Conservation (phyloP, 1,140 invertebrate species). For the Riptortus pedestris region DNA sequence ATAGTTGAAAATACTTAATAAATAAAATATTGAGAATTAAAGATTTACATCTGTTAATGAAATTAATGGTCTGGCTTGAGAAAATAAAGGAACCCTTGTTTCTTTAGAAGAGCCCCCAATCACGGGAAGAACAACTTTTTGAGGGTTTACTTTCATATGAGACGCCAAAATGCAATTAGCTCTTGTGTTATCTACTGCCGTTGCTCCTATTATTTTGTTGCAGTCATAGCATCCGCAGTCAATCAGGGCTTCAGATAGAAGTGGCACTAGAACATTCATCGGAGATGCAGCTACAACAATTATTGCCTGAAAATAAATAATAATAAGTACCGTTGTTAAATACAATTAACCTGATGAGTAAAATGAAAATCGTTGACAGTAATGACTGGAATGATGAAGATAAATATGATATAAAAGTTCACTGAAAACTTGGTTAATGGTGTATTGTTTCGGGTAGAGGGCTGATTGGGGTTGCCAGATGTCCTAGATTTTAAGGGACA, state of each 20-base stretch:
- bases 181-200: conserved; percentile 61
- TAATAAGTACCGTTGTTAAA: background rate
- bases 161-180: conserved; percentile 57
- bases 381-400: background rate
- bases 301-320: conserved; percentile 20
- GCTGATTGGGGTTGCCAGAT: too few relatives aligned
- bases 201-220: conserved; percentile 65
- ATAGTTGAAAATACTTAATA: too few relatives aligned
- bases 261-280: conserved; percentile 20
- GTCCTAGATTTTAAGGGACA: too few relatives aligned
- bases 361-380: background rate
- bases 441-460: too few relatives aligned
- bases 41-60: too few relatives aligned
- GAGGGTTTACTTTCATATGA: conserved; percentile 46
- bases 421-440: too few relatives aligned
- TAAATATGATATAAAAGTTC: too few relatives aligned
- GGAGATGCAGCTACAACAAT: conserved; percentile 22
- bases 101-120: conserved; percentile 68
- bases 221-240: conserved; percentile 47
- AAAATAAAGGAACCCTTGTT: conserved; percentile 73
- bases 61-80: conserved; percentile 45
- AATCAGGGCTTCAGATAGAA: conserved; percentile 1
- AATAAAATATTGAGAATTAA: too few relatives aligned
- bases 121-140: conserved; percentile 61
- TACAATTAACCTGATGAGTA: background rate